Conservation (phyloP, 2,888 invertebrate genomes). For the Campoplex nolae region DNA sequence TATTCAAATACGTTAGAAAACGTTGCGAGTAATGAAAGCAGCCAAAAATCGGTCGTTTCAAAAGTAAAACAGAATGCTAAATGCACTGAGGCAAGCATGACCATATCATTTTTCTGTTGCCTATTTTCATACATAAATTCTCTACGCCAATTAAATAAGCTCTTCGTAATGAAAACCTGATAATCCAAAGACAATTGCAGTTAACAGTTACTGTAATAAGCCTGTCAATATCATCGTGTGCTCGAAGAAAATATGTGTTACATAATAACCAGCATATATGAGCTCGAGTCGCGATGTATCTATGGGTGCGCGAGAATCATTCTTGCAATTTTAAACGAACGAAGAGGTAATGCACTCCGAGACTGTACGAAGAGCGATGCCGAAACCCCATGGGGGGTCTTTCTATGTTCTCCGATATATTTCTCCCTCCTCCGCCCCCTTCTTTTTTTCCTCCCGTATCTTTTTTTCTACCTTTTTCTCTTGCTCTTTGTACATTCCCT, state of each 20-base stretch:
- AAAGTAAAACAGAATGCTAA: no score
- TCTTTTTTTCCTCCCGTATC: neutral
- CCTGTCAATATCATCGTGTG: conserved; percentile 36
- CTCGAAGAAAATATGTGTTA: conserved; percentile 5
- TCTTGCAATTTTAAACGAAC: conserved; percentile 68
- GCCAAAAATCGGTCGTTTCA: no score
- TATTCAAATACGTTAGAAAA: no score
- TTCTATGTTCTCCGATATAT: conserved; percentile 59
- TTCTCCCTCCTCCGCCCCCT: conserved; percentile 19
- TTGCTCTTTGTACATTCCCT: conserved; percentile 25
- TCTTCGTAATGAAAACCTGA: neutral
- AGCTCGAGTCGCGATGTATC: neutral
- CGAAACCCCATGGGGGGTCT: conserved; percentile 65
- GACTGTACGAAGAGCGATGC: conserved; percentile 65
- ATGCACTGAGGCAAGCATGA: neutral
- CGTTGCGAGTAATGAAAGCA: no score
- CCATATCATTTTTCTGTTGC: no score
- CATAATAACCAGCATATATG: neutral
- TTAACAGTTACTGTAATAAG: conserved; percentile 43
- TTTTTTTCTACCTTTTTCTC: neutral
- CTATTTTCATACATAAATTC: no score
- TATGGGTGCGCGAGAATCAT: conserved; percentile 46
- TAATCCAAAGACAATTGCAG: conserved; percentile 24
- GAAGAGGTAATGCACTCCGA: conserved; percentile 64
- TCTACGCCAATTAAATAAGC: neutral